Evolutionary conservation across 2,113 vertebrate genomes (phyloP).

Genomic region (Onychostruthus taczanowskii): DNA sequence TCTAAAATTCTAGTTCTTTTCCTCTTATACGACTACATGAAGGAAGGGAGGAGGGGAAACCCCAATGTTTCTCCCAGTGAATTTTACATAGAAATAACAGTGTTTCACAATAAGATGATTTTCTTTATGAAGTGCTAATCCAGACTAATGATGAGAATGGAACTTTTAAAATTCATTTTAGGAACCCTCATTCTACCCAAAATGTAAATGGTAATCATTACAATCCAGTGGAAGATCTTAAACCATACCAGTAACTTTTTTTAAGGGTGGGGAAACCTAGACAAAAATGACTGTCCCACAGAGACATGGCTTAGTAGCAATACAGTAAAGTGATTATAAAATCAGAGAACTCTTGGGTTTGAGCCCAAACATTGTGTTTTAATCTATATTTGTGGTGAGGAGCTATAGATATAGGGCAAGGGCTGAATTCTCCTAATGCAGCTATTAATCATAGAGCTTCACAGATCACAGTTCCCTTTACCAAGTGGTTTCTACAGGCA

Average conservation of each 20-base stretch:
- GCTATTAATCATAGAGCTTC: neutral
- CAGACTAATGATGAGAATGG: neutral
- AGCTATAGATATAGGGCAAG: neutral
- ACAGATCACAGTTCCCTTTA: neutral
- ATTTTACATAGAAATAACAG: neutral
- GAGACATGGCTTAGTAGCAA: neutral
- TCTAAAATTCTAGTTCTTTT: neutral
- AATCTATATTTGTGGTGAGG: neutral
- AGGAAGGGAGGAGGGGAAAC: neutral
- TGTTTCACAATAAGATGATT: neutral
- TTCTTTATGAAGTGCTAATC: neutral
- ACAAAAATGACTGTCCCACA: neutral
- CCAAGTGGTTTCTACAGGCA: neutral
- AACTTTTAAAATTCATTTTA: neutral
- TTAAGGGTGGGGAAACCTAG: neutral
- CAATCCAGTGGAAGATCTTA: neutral
- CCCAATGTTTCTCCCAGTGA: neutral
- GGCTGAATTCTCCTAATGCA: neutral
- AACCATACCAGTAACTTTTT: neutral
- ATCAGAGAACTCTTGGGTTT: neutral
- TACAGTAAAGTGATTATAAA: neutral
- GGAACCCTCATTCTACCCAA: neutral
- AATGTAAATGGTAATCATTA: neutral
- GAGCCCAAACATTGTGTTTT: neutral
- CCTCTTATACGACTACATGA: neutral